Base-by-base conservation (phyloP, 1,140 invertebrate genomes). In the Drosophila takahashii region DNA sequence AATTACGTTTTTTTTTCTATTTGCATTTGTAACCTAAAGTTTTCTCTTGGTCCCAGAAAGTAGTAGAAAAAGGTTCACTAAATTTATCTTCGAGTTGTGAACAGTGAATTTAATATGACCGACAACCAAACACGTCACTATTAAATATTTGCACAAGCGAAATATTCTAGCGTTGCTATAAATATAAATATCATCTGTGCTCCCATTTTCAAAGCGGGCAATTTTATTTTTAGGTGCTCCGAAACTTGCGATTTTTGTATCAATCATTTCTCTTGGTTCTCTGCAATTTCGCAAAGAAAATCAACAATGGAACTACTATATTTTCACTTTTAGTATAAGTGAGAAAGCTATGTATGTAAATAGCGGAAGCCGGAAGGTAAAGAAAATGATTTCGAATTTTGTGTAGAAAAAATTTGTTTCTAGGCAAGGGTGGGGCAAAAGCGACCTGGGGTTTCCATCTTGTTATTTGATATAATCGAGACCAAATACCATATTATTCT, bases 181-280 rank as follows among this genome's bases (percentile, higher is more conserved):
- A 67, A 51, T 67, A 65, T 13, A 51, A 44, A 42, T 29, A 65
- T 44, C 22, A 44, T 37, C 6, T 10, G 29, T 51, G 59, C 36
- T 44, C 62, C 36, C 36, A 51, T 45, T 64, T 44, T 44, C 41
- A n/a, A 64, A 16, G 54, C 61, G 26, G 11, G 16, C 15, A 11
- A 15, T 15, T 65, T 44, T 67, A 67, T 67, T 67, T 67, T 65
- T 67, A 66, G 64, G 11, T 4, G n/a, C 29, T 65, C 60, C 18
- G 18, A 65, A 67, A 65, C 42, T 67, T n/a, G 7, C 45, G 51
- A 52, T 44, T 26, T 61, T 27, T 64, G 10, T 47, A 51, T 67
- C 59, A 66, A 66, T 67, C 27, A 51, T 65, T 66, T 66, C 18
- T 13, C 36, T 16, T 6, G 13, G 26, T 18, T 39, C 34, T 39